These are phyloP conservation scores for Aspidiotus destructor DNA, from an alignment of 2,888 invertebrate genomes.

Conservation along the genomic window DNA sequence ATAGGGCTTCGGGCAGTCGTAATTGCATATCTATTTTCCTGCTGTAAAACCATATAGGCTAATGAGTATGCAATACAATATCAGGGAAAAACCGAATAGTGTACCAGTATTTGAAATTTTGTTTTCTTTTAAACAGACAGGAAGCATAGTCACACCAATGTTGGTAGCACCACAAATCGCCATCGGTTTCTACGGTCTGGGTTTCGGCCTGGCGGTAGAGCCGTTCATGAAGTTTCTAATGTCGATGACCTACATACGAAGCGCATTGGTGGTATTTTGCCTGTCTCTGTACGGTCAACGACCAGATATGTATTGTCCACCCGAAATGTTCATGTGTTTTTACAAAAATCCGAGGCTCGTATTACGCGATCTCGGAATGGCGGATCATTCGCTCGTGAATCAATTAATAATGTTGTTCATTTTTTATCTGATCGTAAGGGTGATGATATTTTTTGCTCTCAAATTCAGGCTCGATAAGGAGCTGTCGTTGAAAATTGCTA, in stretches of 20 bases:
- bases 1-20: not conserved
- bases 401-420: constrained; percentile 51
- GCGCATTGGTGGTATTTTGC: constrained; percentile 53
- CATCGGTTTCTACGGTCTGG: constrained; percentile 54
- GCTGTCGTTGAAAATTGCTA: constrained; percentile 41
- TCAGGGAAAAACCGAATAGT: not conserved
- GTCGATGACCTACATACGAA: constrained; percentile 55
- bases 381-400: constrained; percentile 44
- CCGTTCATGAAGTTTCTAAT: constrained; percentile 49
- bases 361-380: constrained; percentile 56
- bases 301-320: constrained; percentile 51
- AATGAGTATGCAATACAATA: too few relatives aligned
- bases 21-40: not conserved
- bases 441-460: constrained; percentile 49
- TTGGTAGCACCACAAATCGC: constrained; percentile 49
- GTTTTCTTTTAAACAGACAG: constrained; percentile 46
- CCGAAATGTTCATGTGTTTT: constrained; percentile 49
- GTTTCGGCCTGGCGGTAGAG: constrained; percentile 50
- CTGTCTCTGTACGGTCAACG: constrained; percentile 52
- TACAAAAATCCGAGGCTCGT: constrained; percentile 50
- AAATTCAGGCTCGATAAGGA: constrained; percentile 49
- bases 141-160: constrained; percentile 52
- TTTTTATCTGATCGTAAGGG: constrained; percentile 50
- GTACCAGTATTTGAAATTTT: not conserved
- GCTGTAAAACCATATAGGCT: too few relatives aligned